Percentiles rank a stretch among this genome's conserved stretches.
Evolutionary conservation across 2,797 vertebrate species (phyloP).

Genomic region (Tapirus indicus): DNA sequence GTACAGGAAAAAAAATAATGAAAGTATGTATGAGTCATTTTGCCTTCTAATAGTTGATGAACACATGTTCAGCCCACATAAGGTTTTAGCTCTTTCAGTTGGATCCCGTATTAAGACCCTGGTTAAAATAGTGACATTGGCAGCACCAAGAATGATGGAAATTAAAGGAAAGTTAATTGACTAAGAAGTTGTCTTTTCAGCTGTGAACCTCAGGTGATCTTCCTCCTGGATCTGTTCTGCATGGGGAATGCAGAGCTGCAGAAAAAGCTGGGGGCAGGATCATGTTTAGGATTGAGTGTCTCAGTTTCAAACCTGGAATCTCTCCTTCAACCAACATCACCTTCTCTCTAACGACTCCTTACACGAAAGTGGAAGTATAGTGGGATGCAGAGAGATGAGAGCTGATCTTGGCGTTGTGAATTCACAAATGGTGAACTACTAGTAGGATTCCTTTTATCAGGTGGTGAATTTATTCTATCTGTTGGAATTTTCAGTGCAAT

Average conservation of each 20-base stretch:
- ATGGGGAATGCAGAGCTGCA: neutral
- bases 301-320: neutral
- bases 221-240: neutral
- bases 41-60: conserved; percentile 39
- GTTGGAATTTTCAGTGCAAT: neutral
- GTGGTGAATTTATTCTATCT: neutral
- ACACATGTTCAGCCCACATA: conserved; percentile 39
- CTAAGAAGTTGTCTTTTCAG: neutral
- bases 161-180: neutral
- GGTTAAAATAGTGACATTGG: neutral
- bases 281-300: neutral
- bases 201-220: neutral
- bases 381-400: neutral
- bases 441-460: neutral
- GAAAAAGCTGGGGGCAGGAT: neutral
- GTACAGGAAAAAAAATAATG: conserved; percentile 54
- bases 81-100: conserved; percentile 53
- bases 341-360: neutral
- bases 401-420: neutral
- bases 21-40: conserved; percentile 57
- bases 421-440: neutral
- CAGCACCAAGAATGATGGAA: neutral
- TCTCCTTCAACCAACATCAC: neutral
- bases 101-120: neutral
- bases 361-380: neutral